Conservation (phyloP, 2,888 invertebrate genomes). For the Gibbula magus region DNA sequence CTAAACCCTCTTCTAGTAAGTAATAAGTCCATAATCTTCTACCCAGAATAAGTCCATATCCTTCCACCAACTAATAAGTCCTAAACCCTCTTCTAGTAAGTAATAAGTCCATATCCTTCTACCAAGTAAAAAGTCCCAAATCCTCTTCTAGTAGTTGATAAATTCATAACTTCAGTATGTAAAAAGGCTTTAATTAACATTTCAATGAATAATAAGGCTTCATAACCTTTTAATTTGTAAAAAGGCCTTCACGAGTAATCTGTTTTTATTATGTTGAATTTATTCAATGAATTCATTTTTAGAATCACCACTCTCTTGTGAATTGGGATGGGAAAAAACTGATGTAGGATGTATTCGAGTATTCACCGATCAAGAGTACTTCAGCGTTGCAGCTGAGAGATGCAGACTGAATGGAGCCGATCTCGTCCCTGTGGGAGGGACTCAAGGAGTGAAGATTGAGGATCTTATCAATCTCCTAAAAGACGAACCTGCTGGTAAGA, state of each 20-base stretch:
- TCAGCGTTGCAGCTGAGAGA: not conserved
- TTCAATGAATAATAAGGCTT: too few species aligned
- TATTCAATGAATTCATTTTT: not conserved
- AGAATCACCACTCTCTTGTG: not conserved
- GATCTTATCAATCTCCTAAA: not conserved
- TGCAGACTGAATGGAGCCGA: not conserved
- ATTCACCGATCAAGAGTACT: not conserved
- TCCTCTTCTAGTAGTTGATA: too few species aligned
- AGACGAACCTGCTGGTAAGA: too few species aligned
- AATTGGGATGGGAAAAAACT: not conserved
- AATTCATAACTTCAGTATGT: too few species aligned
- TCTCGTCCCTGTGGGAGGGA: not conserved
- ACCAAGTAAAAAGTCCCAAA: too few species aligned
- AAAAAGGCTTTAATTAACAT: too few species aligned
- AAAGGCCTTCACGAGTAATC: not conserved
- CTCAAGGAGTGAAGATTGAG: not conserved
- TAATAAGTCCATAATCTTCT: too few species aligned
- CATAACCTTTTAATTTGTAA: not conserved
- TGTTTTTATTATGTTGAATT: not conserved
- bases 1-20: too few species aligned
- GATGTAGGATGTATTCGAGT: not conserved
- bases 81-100: too few species aligned
- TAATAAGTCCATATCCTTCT: too few species aligned
- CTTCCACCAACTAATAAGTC: too few species aligned
- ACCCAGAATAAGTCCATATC: too few species aligned